Percentiles rank a stretch among this genome's conserved stretches.
phyloP scores from a whole-genome alignment of 1,140 invertebrate species.

The Proales similis region DNA sequence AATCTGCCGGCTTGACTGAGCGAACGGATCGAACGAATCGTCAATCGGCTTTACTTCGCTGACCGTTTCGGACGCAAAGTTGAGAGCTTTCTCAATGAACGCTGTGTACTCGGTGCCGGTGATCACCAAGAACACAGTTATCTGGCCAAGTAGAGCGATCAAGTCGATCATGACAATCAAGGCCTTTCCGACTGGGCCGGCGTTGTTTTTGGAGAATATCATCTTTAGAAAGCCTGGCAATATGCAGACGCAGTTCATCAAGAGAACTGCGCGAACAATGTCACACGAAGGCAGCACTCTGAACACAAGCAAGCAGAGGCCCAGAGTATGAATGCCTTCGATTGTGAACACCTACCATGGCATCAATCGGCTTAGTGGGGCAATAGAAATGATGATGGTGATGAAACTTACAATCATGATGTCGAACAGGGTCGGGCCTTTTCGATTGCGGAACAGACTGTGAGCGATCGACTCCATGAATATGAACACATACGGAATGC shows the following conservation, averaged over 20 bases:
- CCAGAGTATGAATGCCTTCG: conserved; percentile 46
- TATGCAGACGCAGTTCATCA: conserved; percentile 45
- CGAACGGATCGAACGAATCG: conserved; percentile 9
- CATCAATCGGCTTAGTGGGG: conserved; percentile 42
- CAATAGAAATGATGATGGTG: not conserved
- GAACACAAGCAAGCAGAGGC: conserved; percentile 45
- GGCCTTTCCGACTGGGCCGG: conserved; percentile 39
- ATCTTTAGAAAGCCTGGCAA: conserved; percentile 46
- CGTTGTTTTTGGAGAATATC: conserved; percentile 41
- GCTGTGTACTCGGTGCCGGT: conserved; percentile 36
- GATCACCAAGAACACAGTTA: conserved; percentile 39
- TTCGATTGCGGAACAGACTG: conserved; percentile 42
- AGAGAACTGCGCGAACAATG: conserved; percentile 44
- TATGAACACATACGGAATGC: conserved; percentile 44
- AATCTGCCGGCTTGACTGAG: not conserved
- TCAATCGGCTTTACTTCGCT: conserved; percentile 5
- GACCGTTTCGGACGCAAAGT: not conserved
- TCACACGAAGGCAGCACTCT: conserved; percentile 46
- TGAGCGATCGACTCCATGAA: conserved; percentile 40
- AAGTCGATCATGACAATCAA: conserved; percentile 39
- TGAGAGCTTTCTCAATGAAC: conserved; percentile 25
- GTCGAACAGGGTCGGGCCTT: conserved; percentile 44
- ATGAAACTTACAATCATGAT: conserved; percentile 41
- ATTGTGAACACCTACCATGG: conserved; percentile 44
- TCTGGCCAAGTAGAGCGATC: conserved; percentile 39